Percentiles rank a stretch among this genome's conserved stretches.
Conservation (phyloP, 2,888 invertebrate genomes). For the Trypoxylon attenuatum region DNA sequence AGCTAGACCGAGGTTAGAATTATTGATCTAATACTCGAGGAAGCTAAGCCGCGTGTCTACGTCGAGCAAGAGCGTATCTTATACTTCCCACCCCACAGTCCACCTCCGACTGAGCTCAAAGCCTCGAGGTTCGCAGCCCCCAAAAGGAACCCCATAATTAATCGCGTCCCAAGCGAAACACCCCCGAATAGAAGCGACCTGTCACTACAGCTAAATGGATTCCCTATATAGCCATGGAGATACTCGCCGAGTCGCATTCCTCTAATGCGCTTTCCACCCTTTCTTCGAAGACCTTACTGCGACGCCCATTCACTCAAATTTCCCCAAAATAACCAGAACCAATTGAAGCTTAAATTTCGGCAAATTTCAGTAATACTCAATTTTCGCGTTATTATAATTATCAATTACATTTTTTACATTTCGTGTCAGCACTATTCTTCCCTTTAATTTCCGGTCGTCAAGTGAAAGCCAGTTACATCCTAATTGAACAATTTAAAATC, state of each 20-base stretch:
- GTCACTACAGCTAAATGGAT: conserved; percentile 56
- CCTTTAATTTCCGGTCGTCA: no score
- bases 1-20: conserved; percentile 63
- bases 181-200: conserved; percentile 53
- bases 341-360: no score
- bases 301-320: background rate
- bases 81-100: conserved; percentile 62
- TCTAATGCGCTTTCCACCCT: background rate
- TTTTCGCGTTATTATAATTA: no score
- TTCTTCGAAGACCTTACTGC: background rate
- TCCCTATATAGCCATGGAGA: conserved; percentile 34
- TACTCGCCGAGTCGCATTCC: background rate
- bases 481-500: no score
- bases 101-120: conserved; percentile 65
- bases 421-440: no score
- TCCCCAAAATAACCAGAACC: background rate
- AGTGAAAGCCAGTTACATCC: no score
- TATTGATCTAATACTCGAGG: conserved; percentile 74
- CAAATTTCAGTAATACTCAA: no score
- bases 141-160: conserved; percentile 71
- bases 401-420: no score
- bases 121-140: conserved; percentile 59
- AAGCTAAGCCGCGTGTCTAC: conserved; percentile 69
- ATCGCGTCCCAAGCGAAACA: conserved; percentile 68
- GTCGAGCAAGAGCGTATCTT: conserved; percentile 68